Percentiles rank a stretch among this genome's conserved stretches.
Evolutionary conservation across 2,797 vertebrate species (phyloP).

Genomic region (Gambusia yucatana): DNA sequence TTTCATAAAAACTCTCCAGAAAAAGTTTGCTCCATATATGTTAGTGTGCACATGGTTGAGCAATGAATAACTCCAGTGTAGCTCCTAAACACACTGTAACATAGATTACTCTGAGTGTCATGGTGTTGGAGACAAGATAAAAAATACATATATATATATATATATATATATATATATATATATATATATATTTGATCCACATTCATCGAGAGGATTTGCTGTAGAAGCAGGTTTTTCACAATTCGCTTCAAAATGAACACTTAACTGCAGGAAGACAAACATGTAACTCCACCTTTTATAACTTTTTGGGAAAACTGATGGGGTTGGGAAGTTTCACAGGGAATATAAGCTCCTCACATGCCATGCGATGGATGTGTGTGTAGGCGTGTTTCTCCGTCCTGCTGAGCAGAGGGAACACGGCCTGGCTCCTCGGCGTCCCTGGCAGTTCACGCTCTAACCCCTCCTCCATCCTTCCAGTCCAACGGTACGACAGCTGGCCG

Average conservation of each 20-base stretch:
- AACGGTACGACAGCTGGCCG: conserved; percentile 63
- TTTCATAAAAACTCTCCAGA: neutral
- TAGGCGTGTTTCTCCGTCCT: conserved; percentile 23
- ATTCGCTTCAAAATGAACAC: neutral
- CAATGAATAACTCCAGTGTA: neutral
- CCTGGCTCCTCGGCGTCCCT: conserved; percentile 40
- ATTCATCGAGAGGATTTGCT: neutral
- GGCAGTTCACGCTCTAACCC: conserved; percentile 44
- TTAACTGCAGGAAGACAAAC: neutral
- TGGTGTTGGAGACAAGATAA: neutral
- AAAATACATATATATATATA: neutral
- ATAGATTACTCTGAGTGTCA: neutral
- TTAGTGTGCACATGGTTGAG: neutral
- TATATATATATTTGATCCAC: neutral
- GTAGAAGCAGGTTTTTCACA: neutral
- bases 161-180: too few relatives aligned
- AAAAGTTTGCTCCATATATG: neutral
- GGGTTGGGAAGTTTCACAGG: neutral
- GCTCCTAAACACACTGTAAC: neutral
- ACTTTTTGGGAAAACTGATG: neutral
- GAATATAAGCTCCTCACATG: neutral
- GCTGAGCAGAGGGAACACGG: conserved; percentile 44
- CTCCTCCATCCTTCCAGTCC: conserved; percentile 30
- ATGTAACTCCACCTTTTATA: neutral
- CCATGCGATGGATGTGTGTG: conserved; percentile 17